Conservation (phyloP, 2,797 vertebrate species). For the Rhinella marina region DNA sequence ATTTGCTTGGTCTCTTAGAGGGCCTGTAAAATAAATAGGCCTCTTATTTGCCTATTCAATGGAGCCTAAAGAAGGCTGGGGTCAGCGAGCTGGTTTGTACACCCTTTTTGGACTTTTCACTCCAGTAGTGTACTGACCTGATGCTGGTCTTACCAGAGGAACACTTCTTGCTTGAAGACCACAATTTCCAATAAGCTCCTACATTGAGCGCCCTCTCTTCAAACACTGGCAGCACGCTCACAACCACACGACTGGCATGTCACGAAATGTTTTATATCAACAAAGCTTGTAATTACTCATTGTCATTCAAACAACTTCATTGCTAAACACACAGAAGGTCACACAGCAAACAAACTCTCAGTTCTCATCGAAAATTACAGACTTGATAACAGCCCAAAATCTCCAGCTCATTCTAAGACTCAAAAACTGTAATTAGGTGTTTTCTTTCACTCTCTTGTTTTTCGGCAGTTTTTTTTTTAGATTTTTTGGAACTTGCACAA, state of each 20-base stretch:
- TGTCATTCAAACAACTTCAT: constrained; percentile 64
- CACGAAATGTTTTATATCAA: constrained; percentile 62
- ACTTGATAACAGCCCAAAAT: constrained; percentile 66
- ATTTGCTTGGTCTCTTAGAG: too few relatives aligned
- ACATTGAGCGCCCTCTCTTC: not conserved
- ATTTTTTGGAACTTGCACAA: constrained; percentile 17
- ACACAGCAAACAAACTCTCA: constrained; percentile 63
- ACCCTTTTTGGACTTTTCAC: not conserved
- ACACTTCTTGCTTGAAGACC: not conserved
- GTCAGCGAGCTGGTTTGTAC: not conserved
- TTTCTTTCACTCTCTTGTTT: constrained; percentile 62
- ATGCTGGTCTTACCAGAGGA: not conserved
- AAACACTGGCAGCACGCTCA: constrained; percentile 44
- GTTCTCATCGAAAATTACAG: constrained; percentile 65
- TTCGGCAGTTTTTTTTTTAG: constrained; percentile 45
- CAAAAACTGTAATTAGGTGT: constrained; percentile 67
- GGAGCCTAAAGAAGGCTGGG: too few relatives aligned
- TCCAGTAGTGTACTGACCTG: not conserved
- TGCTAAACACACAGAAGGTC: constrained; percentile 69
- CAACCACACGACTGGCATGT: constrained; percentile 29
- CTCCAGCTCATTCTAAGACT: constrained; percentile 61
- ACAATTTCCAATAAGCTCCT: not conserved
- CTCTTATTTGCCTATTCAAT: too few relatives aligned
- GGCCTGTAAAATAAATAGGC: too few relatives aligned
- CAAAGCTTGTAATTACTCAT: constrained; percentile 46